Conservation (phyloP, 1,140 invertebrate species). For the Drosophila kurseongensis region DNA sequence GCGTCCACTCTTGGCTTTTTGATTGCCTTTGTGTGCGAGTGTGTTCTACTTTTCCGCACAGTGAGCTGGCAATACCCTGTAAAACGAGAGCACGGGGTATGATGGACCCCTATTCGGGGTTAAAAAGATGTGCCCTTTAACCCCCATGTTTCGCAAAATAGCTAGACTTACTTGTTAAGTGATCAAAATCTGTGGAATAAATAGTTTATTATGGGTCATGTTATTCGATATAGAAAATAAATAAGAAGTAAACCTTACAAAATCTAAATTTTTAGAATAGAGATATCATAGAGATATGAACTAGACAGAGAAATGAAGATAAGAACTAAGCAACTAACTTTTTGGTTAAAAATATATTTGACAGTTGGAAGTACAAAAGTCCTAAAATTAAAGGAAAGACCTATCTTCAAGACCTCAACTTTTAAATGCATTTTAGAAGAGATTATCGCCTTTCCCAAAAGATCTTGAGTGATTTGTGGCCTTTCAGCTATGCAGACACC, state of each 20-base stretch:
- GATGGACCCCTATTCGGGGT: background rate
- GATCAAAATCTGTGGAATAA: no score
- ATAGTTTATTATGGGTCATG: no score
- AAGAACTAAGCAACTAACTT: no score
- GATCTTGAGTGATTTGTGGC: constrained; percentile 22
- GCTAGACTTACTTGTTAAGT: no score
- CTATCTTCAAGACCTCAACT: background rate
- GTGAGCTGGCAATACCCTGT: constrained; percentile 25
- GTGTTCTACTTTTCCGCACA: constrained; percentile 60
- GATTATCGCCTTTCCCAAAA: background rate
- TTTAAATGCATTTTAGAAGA: background rate
- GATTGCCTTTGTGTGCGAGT: constrained; percentile 51
- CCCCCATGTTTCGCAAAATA: no score
- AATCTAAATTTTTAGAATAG: no score
- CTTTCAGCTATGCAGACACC: constrained; percentile 11
- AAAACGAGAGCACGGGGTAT: background rate
- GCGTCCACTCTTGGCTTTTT: constrained; percentile 65
- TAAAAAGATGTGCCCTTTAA: background rate
- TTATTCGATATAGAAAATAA: no score
- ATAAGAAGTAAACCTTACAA: no score
- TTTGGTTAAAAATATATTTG: no score
- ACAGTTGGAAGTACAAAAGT: no score
- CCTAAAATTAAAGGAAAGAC: background rate
- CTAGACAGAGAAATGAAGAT: no score
- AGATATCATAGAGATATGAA: no score